Evolutionary conservation across 1,140 invertebrate species (phyloP), one percentile per base, ranked within the genome.

Genomic region (Arion vulgaris): DNA sequence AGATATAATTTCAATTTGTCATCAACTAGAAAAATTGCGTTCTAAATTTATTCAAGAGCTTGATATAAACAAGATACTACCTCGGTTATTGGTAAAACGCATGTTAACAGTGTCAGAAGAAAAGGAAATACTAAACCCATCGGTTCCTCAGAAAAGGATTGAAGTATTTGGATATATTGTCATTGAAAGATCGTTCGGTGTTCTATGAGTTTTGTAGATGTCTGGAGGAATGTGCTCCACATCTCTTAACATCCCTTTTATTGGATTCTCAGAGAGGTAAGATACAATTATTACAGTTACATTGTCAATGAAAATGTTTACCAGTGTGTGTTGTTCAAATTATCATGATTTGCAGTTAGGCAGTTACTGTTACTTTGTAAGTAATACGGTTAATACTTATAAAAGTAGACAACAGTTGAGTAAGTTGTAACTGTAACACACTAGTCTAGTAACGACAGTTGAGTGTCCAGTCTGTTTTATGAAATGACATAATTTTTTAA

Each of bases 121-220:
- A 81, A 81, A 76, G 51, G 80, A 87, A 51, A 85, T 90, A 41
- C 45, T 86, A 36, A 80, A 71, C 19, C 76, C 79, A 32, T 45
- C 80, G 17, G 84, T 85, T n/a, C 81, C 81, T 0, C 75, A 76
- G 36, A 83, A 57, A 69, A 80, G 86, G 17, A 81, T 85, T 49
- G 87, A 91, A 68, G 51, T 83, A 34, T 86, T 72, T 90, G 57
- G 89, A 89, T 81, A 86, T 89, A 77, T 80, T 91, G 17, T 87
- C 86, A 7, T 69, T 75, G 39, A 91, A 90, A 83, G 90, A 87
- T 34, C 79, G 83, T n/a, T 74, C 74, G 23, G 88, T 88, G 53
- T 90, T 90, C 80, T 82, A 85, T 23, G 88, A 89, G 32, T 89
- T 90, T 81, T 91, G 89, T 77, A 69, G 68, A 45, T 83, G 79